Conservation (phyloP, 1,140 invertebrate genomes). For the Ptiloglossa arizonensis region DNA sequence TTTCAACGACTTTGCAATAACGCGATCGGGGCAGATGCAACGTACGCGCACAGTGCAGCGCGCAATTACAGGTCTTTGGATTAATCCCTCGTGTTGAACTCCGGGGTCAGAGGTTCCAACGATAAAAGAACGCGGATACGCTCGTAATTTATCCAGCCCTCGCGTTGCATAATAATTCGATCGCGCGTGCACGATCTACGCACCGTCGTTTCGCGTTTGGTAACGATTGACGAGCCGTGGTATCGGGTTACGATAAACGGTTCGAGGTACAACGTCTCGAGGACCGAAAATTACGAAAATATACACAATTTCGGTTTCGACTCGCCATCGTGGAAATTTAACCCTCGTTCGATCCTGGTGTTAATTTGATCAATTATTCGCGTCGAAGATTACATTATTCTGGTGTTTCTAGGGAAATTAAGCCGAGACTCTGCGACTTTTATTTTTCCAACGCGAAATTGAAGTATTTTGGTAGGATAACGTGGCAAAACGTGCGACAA, state of each 20-base stretch:
- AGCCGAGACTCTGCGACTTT: too few species aligned
- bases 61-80: constrained; percentile 27
- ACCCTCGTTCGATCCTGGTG: too few species aligned
- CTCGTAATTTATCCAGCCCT: constrained; percentile 10
- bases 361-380: too few species aligned
- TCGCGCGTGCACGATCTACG: background rate
- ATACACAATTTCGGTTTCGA: too few species aligned
- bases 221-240: background rate
- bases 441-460: too few species aligned
- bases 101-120: background rate
- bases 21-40: constrained; percentile 32
- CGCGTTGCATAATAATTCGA: constrained; percentile 24
- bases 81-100: constrained; percentile 22
- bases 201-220: background rate
- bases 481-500: too few species aligned
- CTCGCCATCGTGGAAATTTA: too few species aligned
- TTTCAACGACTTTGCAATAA: constrained; percentile 31
- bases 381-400: too few species aligned
- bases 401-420: too few species aligned
- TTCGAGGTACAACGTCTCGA: background rate
- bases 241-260: background rate
- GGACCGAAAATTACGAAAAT: too few species aligned
- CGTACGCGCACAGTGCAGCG: background rate
- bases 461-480: too few species aligned
- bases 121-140: constrained; percentile 23